phyloP scores from a whole-genome alignment of 2,888 invertebrate genomes.

The Hofmannophila pseudospretella region DNA sequence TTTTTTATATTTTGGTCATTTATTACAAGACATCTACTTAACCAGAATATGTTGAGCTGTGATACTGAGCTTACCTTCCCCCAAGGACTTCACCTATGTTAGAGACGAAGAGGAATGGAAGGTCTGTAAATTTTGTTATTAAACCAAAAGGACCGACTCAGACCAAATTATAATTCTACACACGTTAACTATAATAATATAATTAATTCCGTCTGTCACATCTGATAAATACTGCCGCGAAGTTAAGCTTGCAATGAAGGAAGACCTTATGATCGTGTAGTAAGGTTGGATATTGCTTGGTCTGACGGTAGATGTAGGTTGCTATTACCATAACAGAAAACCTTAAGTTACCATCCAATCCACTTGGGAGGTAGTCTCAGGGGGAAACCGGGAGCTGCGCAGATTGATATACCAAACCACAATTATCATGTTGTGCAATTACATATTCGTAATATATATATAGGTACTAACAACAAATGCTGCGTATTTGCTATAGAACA shows the following conservation, averaged over 20 bases:
- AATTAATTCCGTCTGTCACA: constrained; percentile 68
- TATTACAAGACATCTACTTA: no score
- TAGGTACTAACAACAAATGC: no score
- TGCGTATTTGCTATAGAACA: no score
- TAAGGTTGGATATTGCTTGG: constrained; percentile 20
- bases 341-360: constrained; percentile 38
- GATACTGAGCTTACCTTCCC: no score
- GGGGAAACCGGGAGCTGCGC: constrained; percentile 41
- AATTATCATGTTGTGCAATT: no score
- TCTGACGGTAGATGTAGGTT: constrained; percentile 11
- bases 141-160: constrained; percentile 41
- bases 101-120: no score
- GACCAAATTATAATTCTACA: constrained; percentile 48
- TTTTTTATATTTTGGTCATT: no score
- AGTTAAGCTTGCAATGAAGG: constrained; percentile 18
- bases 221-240: constrained; percentile 36
- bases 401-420: constrained; percentile 15
- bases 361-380: constrained; percentile 49
- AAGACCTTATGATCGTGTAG: constrained; percentile 10
- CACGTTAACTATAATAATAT: constrained; percentile 64
- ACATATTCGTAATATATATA: no score
- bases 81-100: no score
- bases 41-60: no score
- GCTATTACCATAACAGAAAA: constrained; percentile 34
- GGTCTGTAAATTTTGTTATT: no score